Evolutionary conservation across 2,797 vertebrate species (phyloP).

Genomic region (Salmo trutta): DNA sequence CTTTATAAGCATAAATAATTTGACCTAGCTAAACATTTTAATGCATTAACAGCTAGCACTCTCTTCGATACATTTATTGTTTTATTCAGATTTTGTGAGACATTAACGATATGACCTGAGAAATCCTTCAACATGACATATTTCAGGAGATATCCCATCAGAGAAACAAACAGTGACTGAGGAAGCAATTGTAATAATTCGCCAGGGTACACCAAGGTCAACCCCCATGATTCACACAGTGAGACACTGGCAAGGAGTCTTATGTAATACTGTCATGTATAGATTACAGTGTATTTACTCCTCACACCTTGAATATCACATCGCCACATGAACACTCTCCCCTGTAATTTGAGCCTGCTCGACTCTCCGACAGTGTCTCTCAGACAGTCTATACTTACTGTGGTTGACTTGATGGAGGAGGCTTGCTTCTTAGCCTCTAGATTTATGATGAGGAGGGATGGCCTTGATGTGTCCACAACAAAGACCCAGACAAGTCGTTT

Average conservation of each 20-base stretch:
- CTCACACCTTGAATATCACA: constrained; percentile 2
- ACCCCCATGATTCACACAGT: background rate
- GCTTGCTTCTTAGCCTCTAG: constrained; percentile 6
- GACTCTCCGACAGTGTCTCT: constrained; percentile 6
- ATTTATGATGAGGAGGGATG: constrained; percentile 26
- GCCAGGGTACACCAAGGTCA: background rate
- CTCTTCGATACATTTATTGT: too few relatives aligned
- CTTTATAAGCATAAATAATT: too few relatives aligned
- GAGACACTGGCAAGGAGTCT: background rate
- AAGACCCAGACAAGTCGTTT: constrained; percentile 36
- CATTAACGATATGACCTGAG: background rate
- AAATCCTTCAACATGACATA: background rate
- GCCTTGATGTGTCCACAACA: constrained; percentile 35
- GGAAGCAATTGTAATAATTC: background rate
- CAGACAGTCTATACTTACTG: constrained; percentile 32
- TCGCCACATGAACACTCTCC: constrained; percentile 12
- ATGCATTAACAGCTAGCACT: too few relatives aligned
- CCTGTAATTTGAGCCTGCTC: constrained; percentile 13
- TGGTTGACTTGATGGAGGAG: constrained; percentile 17
- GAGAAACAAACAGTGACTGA: background rate
- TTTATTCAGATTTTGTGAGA: background rate
- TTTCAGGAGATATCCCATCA: background rate
- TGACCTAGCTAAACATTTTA: too few relatives aligned
- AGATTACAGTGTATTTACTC: background rate
- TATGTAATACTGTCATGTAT: background rate